Base-by-base conservation (phyloP, 2,797 vertebrate genomes). In the Trichosurus vulpecula region DNA sequence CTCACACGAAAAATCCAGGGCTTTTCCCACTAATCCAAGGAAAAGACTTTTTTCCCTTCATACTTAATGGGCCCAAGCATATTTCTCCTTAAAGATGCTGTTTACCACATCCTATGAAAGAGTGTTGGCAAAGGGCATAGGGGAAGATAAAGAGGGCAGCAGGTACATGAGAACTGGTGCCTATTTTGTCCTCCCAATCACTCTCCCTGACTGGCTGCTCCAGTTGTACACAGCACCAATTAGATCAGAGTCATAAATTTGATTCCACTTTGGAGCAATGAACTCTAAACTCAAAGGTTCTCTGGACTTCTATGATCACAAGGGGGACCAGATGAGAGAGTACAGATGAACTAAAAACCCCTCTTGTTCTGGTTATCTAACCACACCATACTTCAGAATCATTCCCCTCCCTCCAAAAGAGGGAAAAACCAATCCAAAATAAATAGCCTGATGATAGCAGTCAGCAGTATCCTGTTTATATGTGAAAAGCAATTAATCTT, bases 341-440 rank as follows among this genome's bases (percentile, higher is more conserved):
- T 30, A 57, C 56, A 30, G 29, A 11, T 57, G 56, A 92, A 47
- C 93, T 94, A 95, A n/a, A n/a, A n/a, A 47, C 41, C 25, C 90
- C 47, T 93, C 12, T 56, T 29, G 57, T 89, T 92, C 90, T 41
- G 27, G 11, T 54, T 92, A 93, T 66, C 57, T 93, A 90, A 94
- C 56, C 30, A 74, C 16, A 58, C 0, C 1, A 93, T 29, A 31
- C 10, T 10, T 58, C 10, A 12, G 57, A 58, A 58, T 31, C 13
- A 12, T 12, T 4, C 11, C 11, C 30, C 30, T 4, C 57, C 57
- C 11, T 4, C 57, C 11, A 4, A 58, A 58, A 31, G 10, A 31
- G 57, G 1, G 25, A 94, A 96, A 96, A 94, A 92, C 2, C 61
- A 92, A 25, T 92, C 94, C 92, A 93, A 95, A 97, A 14, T 16